These are phyloP conservation scores for Pangasius krempfi DNA, from an alignment of 2,797 vertebrate genomes.

Conservation along the genomic window DNA sequence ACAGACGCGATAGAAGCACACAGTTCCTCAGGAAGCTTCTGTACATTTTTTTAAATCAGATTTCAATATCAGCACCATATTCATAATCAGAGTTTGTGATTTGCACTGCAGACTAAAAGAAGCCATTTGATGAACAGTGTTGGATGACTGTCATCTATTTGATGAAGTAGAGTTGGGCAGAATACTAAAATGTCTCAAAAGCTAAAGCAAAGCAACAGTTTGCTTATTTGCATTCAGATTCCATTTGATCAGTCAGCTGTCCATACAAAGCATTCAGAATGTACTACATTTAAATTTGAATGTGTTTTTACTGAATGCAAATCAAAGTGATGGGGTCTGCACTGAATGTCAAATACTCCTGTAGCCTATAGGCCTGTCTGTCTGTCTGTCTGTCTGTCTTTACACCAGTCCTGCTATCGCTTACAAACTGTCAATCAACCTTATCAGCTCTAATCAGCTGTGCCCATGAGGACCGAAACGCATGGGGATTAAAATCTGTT, in stretches of 20 bases:
- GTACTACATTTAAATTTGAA: neutral
- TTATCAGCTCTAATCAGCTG: conserved; percentile 4
- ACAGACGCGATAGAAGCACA: neutral
- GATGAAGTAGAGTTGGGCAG: neutral
- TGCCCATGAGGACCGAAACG: neutral
- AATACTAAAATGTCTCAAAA: neutral
- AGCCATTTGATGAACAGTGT: conserved; percentile 14
- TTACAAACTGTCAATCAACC: conserved; percentile 15
- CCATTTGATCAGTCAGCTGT: neutral
- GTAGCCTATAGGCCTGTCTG: neutral
- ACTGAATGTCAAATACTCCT: neutral
- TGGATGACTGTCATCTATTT: conserved; percentile 1
- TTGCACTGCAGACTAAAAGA: conserved; percentile 4
- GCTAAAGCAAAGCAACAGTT: neutral
- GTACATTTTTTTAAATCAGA: neutral
- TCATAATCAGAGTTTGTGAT: neutral
- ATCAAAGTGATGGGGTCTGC: neutral
- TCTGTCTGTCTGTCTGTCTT: neutral
- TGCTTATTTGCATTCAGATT: conserved; percentile 21
- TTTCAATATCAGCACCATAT: neutral
- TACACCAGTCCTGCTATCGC: neutral
- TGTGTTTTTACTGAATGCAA: conserved; percentile 21
- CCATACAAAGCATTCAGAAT: neutral
- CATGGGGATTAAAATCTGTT: neutral
- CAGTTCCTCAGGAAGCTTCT: neutral